Percentiles rank a stretch among this genome's conserved stretches.
Conservation (phyloP, 2,888 invertebrate species). For the Chloroclysta siterata region DNA sequence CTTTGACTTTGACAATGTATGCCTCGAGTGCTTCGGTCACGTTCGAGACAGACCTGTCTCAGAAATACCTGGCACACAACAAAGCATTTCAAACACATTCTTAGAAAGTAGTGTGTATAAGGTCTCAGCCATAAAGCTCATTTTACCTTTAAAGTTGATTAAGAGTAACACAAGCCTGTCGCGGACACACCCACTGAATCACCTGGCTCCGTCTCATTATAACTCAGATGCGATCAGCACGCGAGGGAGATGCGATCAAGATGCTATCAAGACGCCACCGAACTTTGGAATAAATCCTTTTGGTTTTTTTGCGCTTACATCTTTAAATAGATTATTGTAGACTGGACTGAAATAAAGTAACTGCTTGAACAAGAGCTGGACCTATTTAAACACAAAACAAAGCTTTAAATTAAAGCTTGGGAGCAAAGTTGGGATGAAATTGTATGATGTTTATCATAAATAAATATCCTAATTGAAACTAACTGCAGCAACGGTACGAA, state of each 20-base stretch:
- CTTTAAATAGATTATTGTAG: constrained; percentile 23
- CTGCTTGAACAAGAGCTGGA: background rate
- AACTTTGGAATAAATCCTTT: constrained; percentile 51
- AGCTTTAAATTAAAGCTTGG: background rate
- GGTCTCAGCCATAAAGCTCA: constrained; percentile 2
- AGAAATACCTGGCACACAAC: background rate
- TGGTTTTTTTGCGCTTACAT: constrained; percentile 42
- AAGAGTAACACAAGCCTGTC: constrained; percentile 17
- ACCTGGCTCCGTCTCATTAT: constrained; percentile 62
- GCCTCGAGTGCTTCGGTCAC: too few relatives aligned
- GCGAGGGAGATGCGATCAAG: constrained; percentile 73
- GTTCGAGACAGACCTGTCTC: background rate
- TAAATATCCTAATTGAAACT: constrained; percentile 12
- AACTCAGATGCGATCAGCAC: constrained; percentile 76
- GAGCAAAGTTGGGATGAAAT: background rate
- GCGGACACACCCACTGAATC: constrained; percentile 39
- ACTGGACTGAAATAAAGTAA: constrained; percentile 13
- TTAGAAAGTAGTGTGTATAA: background rate
- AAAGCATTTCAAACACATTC: background rate
- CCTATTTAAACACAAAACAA: constrained; percentile 16
- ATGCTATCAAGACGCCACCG: constrained; percentile 62
- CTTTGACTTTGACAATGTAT: too few relatives aligned
- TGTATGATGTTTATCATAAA: constrained; percentile 1
- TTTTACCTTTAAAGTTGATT: constrained; percentile 11
- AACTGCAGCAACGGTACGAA: constrained; percentile 13